Base-by-base conservation (phyloP, 2,888 invertebrate genomes). In the Troides helena region DNA sequence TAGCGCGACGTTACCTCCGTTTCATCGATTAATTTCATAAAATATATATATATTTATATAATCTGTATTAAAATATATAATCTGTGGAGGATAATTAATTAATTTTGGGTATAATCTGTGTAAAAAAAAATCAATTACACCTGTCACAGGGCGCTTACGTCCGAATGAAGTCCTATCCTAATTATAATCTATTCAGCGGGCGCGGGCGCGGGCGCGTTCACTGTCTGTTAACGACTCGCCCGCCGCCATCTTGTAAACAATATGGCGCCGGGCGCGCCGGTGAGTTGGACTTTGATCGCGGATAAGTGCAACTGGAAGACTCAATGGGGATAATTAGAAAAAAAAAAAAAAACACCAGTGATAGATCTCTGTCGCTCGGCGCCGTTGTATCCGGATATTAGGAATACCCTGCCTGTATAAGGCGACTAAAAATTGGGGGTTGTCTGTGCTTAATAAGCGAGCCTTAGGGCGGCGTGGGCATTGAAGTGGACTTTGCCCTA, bases 241-340 rank as follows among this genome's bases (percentile, higher is more conserved):
- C 18, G 69, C 59, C 60, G 69, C 69, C 60, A 64, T 65, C 65
- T 60, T 69, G 65, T 69, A 69, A 69, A 69, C 69, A 69, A 61
- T 59, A 39, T 10, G 25, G 17, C 46, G 50, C 62, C 25, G 46
- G 58, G 30, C 62, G 60, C 65, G 56, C 65, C 56, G 53, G 43
- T 61, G 39, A 65, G 56, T 69, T 69, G 69, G 4, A 18, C 56
- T 69, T 69, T 65, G 61, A 69, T 56, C 21, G 30, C 63, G 25
- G 25, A 43, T 64, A 64, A 25, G n/a, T 65, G 59, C 68, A 59
- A 39, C 58, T 43, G n/a, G n/a, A 66, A 21, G 50, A 43, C n/a
- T 53, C n/a, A 53, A 17, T 53, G 2, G 2, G n/a, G 14, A 53
- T 18, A 17, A 53, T 10, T 39, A 39, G 1, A 39, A 39, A 39